A percentile compares a stretch with the other conserved stretches of the same genome.
Conservation (phyloP, 2,113 vertebrate species). For the Rhodinocichla rosea region DNA sequence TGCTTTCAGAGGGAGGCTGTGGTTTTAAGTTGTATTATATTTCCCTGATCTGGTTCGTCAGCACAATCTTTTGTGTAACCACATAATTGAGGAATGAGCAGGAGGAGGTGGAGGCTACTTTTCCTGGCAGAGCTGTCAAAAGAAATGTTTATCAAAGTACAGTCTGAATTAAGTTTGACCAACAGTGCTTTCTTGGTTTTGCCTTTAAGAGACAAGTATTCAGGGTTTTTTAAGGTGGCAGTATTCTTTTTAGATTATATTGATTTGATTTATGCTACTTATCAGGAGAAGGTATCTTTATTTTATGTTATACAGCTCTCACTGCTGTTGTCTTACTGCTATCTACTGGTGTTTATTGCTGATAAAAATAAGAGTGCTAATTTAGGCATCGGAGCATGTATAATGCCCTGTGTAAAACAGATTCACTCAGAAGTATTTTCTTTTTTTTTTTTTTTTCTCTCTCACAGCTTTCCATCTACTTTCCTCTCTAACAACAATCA, state of each 20-base stretch:
- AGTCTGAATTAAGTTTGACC: not conserved
- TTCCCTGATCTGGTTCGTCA: not conserved
- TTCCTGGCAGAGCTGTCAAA: not conserved
- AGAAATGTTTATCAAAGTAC: not conserved
- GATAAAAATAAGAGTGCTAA: not conserved
- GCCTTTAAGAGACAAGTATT: not conserved
- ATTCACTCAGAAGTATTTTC: not conserved
- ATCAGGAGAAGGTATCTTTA: not conserved
- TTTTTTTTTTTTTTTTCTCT: not conserved
- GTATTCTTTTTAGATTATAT: not conserved
- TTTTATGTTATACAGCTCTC: not conserved
- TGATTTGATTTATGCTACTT: not conserved
- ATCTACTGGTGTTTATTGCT: not conserved
- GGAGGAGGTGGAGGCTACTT: not conserved
- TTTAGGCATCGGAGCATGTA: not conserved
- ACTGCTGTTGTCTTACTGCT: not conserved
- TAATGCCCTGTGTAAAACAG: not conserved
- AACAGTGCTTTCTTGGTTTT: not conserved
- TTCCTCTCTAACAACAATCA: slow-evolving; percentile 95
- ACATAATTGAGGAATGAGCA: not conserved
- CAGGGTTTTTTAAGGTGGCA: not conserved
- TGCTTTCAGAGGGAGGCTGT: not conserved
- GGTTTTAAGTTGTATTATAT: not conserved
- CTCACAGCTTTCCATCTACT: slow-evolving; percentile 87
- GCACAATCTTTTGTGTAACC: slow-evolving; percentile 2